These are phyloP conservation scores for Smutsia gigantea DNA, from an alignment of 2,797 vertebrate genomes.

Conservation along the genomic window DNA sequence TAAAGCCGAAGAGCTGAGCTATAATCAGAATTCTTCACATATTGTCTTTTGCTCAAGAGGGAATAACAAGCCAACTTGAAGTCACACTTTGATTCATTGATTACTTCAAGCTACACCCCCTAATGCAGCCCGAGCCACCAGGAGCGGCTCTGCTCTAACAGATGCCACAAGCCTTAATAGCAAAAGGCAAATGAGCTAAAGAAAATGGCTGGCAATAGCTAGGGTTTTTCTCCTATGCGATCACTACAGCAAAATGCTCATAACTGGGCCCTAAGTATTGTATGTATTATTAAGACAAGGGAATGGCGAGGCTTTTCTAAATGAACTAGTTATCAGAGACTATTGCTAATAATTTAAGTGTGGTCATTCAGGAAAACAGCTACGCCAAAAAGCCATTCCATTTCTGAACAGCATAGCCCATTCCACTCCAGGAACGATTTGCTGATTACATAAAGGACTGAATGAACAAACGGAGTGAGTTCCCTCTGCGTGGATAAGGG, in stretches of 20 bases:
- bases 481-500: not conserved
- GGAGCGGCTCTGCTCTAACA: not conserved
- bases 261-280: not conserved
- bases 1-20: constrained; percentile 62
- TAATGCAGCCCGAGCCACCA: not conserved
- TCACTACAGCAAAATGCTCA: not conserved
- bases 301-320: constrained; percentile 14
- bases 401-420: not conserved
- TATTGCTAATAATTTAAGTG: not conserved
- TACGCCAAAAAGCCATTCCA: not conserved
- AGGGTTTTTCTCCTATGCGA: not conserved
- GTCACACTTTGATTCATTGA: constrained; percentile 44
- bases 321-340: constrained; percentile 8
- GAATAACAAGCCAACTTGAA: constrained; percentile 52
- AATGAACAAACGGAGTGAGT: not conserved
- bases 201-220: not conserved
- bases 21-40: constrained; percentile 60
- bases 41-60: constrained; percentile 37
- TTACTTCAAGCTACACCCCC: not conserved
- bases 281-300: constrained; percentile 34
- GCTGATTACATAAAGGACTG: not conserved
- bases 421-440: not conserved
- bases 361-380: not conserved
- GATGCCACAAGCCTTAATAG: not conserved
- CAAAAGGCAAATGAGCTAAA: constrained; percentile 30